Conservation (phyloP, 2,797 vertebrate genomes). For the Sebastes elongatus region DNA sequence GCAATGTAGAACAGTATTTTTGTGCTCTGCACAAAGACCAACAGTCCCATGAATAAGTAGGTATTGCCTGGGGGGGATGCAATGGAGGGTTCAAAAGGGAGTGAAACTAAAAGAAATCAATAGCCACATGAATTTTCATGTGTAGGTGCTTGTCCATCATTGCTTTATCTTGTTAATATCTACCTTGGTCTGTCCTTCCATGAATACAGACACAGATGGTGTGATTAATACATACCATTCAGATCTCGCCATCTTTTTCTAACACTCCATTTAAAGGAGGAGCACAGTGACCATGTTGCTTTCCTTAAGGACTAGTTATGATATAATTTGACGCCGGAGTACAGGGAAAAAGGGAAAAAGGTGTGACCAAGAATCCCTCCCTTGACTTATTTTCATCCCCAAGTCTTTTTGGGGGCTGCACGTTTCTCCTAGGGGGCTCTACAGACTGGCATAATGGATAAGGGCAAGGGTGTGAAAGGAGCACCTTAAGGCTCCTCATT, state of each 20-base stretch:
- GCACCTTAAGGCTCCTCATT: slow-evolving; percentile 83
- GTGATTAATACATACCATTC: slow-evolving; percentile 28
- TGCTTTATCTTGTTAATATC: slow-evolving; percentile 64
- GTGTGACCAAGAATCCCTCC: slow-evolving; percentile 77
- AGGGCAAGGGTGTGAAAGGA: slow-evolving; percentile 82
- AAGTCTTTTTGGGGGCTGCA: slow-evolving; percentile 71
- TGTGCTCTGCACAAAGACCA: slow-evolving; percentile 66
- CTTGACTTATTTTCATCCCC: slow-evolving; percentile 76
- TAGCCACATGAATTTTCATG: slow-evolving; percentile 71
- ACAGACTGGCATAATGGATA: slow-evolving; percentile 80
- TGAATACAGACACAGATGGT: slow-evolving; percentile 24
- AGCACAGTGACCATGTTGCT: slow-evolving; percentile 72
- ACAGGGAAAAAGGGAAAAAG: slow-evolving; percentile 57
- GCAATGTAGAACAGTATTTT: slow-evolving; percentile 70
- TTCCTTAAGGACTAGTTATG: slow-evolving; percentile 71
- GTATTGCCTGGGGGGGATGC: slow-evolving; percentile 56
- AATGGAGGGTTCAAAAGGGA: slow-evolving; percentile 43
- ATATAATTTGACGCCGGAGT: slow-evolving; percentile 77
- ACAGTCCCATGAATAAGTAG: slow-evolving; percentile 58
- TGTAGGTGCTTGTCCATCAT: slow-evolving; percentile 57
- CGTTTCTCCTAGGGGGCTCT: slow-evolving; percentile 73
- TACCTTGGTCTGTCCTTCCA: slow-evolving; percentile 2
- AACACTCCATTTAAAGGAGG: slow-evolving; percentile 44
- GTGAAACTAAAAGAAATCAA: slow-evolving; percentile 68
- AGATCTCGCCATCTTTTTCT: slow-evolving; percentile 29